These are phyloP conservation scores for Fundulus diaphanus DNA, from an alignment of 2,797 vertebrate species.

Conservation along the genomic window DNA sequence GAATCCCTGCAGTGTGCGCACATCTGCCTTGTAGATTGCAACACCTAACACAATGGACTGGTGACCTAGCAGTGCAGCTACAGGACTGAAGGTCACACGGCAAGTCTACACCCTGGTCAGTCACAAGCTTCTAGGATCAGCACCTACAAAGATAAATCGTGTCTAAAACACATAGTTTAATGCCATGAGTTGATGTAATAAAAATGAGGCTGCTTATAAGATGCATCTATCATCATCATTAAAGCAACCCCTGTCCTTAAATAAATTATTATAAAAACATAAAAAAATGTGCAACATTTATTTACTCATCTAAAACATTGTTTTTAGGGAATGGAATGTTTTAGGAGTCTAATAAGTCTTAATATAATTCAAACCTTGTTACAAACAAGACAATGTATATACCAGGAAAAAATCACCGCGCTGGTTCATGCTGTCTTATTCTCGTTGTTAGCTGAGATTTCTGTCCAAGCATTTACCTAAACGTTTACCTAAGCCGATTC, in stretches of 20 bases:
- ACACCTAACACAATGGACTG: slow-evolving; percentile 55
- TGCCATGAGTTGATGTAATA: too few relatives aligned
- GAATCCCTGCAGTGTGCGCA: too few relatives aligned
- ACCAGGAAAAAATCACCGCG: slow-evolving; percentile 60
- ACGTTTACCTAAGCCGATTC: slow-evolving; percentile 2
- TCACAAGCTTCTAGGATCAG: slow-evolving; percentile 61
- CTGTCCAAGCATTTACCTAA: slow-evolving; percentile 3
- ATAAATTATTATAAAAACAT: too few relatives aligned
- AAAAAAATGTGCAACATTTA: neutral
- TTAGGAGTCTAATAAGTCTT: too few relatives aligned
- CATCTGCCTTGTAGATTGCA: slow-evolving; percentile 43
- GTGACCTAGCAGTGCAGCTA: slow-evolving; percentile 62
- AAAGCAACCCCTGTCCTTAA: too few relatives aligned
- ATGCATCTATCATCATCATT: too few relatives aligned
- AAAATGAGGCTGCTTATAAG: too few relatives aligned
- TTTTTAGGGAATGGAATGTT: too few relatives aligned
- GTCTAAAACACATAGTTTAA: slow-evolving; percentile 76
- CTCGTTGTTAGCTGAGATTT: slow-evolving; percentile 5
- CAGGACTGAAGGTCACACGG: slow-evolving; percentile 47
- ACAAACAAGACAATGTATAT: slow-evolving; percentile 39
- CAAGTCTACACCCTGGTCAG: slow-evolving; percentile 59
- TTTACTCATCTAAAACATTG: neutral
- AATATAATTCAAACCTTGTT: slow-evolving; percentile 54
- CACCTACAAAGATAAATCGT: slow-evolving; percentile 55
- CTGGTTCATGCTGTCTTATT: slow-evolving; percentile 53